Conservation (phyloP, 2,888 invertebrate genomes). For the Anorthoa munda region DNA sequence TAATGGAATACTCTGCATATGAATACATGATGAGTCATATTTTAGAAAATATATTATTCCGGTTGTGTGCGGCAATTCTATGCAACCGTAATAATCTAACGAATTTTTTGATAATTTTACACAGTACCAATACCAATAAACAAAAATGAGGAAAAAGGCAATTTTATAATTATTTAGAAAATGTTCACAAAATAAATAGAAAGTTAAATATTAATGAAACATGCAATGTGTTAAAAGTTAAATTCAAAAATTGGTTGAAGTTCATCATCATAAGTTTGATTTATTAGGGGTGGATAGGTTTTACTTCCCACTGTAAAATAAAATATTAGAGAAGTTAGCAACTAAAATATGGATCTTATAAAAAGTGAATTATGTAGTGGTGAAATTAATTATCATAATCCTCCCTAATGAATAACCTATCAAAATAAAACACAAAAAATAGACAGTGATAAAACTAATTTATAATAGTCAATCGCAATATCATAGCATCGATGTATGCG, state of each 20-base stretch:
- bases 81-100: neutral
- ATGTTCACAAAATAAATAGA: conserved; percentile 31
- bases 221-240: conserved; percentile 47
- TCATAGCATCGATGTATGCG: neutral
- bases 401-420: neutral
- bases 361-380: neutral
- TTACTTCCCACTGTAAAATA: conserved; percentile 66
- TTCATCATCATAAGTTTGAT: conserved; percentile 43
- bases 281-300: conserved; percentile 46
- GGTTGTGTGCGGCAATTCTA: no score
- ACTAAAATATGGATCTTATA: neutral
- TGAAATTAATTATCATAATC: neutral
- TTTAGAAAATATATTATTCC: neutral
- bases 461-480: conserved; percentile 8
- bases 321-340: conserved; percentile 33
- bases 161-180: conserved; percentile 35
- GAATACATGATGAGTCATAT: neutral
- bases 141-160: conserved; percentile 17
- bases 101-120: neutral
- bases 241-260: conserved; percentile 27
- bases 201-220: conserved; percentile 37
- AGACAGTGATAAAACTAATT: neutral
- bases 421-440: neutral
- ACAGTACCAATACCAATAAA: conserved; percentile 17
- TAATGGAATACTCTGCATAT: neutral